Conservation (phyloP, 2,113 vertebrate genomes). For the Sphaerodactylus townsendi region DNA sequence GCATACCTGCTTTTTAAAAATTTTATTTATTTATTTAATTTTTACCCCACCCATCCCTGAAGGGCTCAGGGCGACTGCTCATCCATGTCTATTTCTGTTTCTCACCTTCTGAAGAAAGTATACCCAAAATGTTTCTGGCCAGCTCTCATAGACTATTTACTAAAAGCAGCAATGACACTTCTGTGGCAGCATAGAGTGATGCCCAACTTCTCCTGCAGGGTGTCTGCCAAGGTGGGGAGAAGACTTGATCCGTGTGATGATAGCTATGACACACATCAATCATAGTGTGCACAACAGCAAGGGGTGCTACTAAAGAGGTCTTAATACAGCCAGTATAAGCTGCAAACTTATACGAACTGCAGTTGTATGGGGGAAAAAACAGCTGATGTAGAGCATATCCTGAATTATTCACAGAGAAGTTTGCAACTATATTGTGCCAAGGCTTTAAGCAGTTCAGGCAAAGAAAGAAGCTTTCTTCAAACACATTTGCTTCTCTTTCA, state of each 20-base stretch:
- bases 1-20: neutral
- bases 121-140: neutral
- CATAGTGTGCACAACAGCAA: no score
- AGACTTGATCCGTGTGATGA: no score
- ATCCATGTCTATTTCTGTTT: neutral
- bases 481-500: neutral
- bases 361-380: neutral
- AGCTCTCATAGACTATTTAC: neutral
- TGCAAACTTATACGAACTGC: neutral
- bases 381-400: neutral
- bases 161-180: no score
- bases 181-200: no score
- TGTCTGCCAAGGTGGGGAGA: no score
- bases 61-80: no score
- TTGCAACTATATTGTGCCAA: neutral
- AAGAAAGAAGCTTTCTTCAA: neutral
- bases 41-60: no score
- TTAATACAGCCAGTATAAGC: neutral
- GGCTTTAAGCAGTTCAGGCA: accelerated
- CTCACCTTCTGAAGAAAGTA: neutral
- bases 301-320: neutral
- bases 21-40: no score
- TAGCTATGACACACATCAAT: neutral
- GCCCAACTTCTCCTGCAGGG: no score
- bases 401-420: neutral